Conservation (phyloP, 2,797 vertebrate genomes). For the Crypturellus tataupa region DNA sequence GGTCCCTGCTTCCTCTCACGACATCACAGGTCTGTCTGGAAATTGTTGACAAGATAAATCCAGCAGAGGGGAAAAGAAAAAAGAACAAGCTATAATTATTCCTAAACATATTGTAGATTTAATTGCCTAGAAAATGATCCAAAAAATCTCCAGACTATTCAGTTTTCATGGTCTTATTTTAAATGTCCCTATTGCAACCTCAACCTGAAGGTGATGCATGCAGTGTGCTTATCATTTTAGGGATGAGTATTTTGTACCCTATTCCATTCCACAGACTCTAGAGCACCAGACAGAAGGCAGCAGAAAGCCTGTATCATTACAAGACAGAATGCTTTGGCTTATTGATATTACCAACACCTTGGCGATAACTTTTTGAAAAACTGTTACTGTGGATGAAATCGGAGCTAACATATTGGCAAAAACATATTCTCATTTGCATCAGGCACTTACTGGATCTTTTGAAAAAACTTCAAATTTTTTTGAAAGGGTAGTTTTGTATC, state of each 20-base stretch:
- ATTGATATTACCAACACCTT: background rate
- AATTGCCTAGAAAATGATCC: slow-evolving; percentile 31
- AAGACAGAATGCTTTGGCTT: background rate
- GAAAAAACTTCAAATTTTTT: background rate
- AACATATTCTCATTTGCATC: background rate
- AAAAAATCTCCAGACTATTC: background rate
- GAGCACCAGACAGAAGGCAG: background rate
- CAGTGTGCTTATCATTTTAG: background rate
- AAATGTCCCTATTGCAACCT: background rate
- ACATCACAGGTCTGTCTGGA: background rate
- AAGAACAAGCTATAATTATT: background rate
- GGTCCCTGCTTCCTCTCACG: background rate
- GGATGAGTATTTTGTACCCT: background rate
- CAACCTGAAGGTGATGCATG: background rate
- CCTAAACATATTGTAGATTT: background rate
- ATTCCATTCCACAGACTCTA: background rate
- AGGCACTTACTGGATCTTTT: background rate
- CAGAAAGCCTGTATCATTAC: background rate
- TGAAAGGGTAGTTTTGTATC: background rate
- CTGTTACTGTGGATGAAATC: background rate
- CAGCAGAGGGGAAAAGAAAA: background rate
- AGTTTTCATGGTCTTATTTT: background rate
- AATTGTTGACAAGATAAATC: background rate
- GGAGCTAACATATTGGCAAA: background rate
- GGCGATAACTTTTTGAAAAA: background rate